These are phyloP conservation scores for Turdus rufiventris DNA, from an alignment of 2,113 vertebrate genomes.

Conservation along the genomic window DNA sequence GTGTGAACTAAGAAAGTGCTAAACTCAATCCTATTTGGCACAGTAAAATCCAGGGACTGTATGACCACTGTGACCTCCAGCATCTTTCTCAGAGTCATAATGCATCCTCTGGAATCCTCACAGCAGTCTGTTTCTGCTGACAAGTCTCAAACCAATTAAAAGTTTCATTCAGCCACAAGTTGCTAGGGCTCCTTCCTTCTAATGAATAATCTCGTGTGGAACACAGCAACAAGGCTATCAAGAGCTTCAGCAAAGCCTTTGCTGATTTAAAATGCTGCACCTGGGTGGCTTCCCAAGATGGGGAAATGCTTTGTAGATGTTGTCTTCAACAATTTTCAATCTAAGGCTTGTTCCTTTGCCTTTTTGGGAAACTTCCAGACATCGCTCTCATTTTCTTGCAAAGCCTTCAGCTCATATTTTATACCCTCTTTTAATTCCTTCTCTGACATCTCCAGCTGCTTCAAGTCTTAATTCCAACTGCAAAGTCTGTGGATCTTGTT, in stretches of 20 bases:
- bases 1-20: not conserved
- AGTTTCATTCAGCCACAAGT: not conserved
- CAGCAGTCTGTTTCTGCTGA: not conserved
- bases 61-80: not conserved
- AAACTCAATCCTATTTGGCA: not conserved
- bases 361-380: not conserved
- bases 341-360: not conserved
- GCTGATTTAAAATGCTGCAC: not conserved
- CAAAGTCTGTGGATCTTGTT: not conserved
- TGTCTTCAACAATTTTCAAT: not conserved
- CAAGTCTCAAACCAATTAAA: not conserved
- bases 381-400: not conserved
- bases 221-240: not conserved
- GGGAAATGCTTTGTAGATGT: not conserved
- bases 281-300: not conserved
- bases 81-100: not conserved
- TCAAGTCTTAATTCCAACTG: not conserved
- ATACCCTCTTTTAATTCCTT: not conserved
- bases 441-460: not conserved
- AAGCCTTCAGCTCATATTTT: not conserved
- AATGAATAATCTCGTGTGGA: not conserved
- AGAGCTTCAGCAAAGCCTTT: not conserved
- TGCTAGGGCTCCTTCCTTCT: not conserved
- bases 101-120: not conserved
- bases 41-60: not conserved